phyloP scores from a whole-genome alignment of 2,113 vertebrate genomes.

The Platysteira castanea region DNA sequence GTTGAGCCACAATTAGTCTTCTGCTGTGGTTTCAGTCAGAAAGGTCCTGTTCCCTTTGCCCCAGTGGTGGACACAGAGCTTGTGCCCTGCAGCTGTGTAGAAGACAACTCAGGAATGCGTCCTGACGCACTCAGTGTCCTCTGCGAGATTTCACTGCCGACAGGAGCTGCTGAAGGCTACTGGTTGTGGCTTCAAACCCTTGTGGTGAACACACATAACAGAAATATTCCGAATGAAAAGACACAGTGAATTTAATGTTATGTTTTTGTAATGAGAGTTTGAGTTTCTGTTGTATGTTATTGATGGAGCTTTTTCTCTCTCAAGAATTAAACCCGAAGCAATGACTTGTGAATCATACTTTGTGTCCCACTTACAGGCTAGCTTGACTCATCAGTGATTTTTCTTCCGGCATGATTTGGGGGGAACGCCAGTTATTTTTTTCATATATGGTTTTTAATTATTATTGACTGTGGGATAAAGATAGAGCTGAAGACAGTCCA shows the following conservation, averaged over 20 bases:
- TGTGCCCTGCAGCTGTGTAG: not conserved
- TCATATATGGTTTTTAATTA: not conserved
- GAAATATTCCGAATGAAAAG: not conserved
- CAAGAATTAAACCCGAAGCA: constrained; percentile 4
- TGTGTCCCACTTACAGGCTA: not conserved
- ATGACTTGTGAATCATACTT: constrained; percentile 17
- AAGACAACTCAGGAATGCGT: not conserved
- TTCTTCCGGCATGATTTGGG: constrained; percentile 10
- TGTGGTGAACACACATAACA: not conserved
- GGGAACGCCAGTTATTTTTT: not conserved
- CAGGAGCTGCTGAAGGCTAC: not conserved
- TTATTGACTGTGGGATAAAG: not conserved
- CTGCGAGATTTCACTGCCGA: not conserved
- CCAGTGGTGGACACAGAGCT: not conserved
- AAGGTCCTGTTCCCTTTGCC: not conserved
- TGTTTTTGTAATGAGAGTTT: not conserved
- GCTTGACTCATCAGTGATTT: constrained; percentile 19
- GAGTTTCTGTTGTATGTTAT: not conserved
- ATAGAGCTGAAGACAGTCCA: not conserved
- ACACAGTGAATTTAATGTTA: not conserved
- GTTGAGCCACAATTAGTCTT: not conserved
- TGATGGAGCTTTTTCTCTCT: not conserved
- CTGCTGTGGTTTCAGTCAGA: not conserved
- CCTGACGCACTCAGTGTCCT: not conserved
- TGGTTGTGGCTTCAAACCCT: not conserved